A percentile compares a stretch with the other conserved stretches of the same genome.
These are phyloP conservation scores for Calameuta pallipes DNA, from an alignment of 2,888 invertebrate genomes.

Conservation along the genomic window DNA sequence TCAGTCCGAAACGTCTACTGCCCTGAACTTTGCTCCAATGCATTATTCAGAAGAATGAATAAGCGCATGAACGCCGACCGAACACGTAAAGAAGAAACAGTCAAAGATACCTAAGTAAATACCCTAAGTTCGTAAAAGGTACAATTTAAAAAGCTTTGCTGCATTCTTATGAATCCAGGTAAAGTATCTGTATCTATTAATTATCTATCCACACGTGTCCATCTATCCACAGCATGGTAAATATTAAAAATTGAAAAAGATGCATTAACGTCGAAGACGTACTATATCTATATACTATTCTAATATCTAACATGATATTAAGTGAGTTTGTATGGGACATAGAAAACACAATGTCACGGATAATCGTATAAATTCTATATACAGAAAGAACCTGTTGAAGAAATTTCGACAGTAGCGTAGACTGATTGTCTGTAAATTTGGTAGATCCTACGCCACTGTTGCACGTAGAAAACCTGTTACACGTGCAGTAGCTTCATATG, in stretches of 20 bases:
- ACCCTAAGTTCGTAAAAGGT: background rate
- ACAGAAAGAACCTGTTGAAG: background rate
- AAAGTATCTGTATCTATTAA: background rate
- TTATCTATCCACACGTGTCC: background rate
- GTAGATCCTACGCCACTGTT: background rate
- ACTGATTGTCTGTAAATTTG: background rate
- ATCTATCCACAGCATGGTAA: background rate
- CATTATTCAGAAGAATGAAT: background rate
- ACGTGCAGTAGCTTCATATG: background rate
- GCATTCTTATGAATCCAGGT: background rate
- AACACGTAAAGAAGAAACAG: background rate
- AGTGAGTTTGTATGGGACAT: background rate
- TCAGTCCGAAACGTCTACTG: background rate
- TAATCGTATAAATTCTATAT: background rate
- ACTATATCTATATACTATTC: background rate
- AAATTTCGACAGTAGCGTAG: background rate
- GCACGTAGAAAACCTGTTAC: background rate
- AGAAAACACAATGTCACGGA: background rate
- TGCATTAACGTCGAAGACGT: background rate
- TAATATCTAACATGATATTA: background rate
- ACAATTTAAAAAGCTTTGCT: background rate
- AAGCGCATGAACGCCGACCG: background rate
- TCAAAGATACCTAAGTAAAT: background rate
- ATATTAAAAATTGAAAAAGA: background rate
- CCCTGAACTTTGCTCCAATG: background rate